Evolutionary conservation across 1,140 invertebrate genomes (phyloP).

Genomic region (Anagrus nilaparvatae): DNA sequence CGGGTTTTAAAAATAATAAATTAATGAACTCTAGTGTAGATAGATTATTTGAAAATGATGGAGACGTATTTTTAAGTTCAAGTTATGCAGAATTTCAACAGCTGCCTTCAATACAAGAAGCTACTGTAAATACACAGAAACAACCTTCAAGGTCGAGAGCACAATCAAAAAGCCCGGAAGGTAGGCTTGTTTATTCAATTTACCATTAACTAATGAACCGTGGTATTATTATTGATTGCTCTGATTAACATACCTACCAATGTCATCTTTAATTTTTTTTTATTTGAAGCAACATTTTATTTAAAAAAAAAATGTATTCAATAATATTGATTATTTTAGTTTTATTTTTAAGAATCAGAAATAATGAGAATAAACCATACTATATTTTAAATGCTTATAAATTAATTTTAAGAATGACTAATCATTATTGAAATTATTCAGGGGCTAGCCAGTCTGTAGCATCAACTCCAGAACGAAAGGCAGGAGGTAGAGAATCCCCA

Average conservation of each 20-base stretch:
- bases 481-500: slow-evolving; percentile 45
- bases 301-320: not conserved
- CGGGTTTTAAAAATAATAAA: slow-evolving; percentile 65
- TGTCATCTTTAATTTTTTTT: not conserved
- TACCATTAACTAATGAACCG: no score
- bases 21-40: slow-evolving; percentile 87
- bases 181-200: slow-evolving; percentile 22
- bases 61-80: slow-evolving; percentile 57
- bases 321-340: slow-evolving; percentile 1
- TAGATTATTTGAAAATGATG: slow-evolving; percentile 72
- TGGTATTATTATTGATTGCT: no score
- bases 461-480: slow-evolving; percentile 46
- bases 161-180: slow-evolving; percentile 44
- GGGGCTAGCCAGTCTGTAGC: slow-evolving; percentile 39
- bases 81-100: slow-evolving; percentile 55
- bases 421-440: slow-evolving; percentile 4
- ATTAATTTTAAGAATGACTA: no score
- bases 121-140: slow-evolving; percentile 35
- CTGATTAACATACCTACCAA: no score
- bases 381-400: no score
- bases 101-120: slow-evolving; percentile 47
- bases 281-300: not conserved
- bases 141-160: slow-evolving; percentile 33
- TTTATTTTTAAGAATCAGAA: no score
- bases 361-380: no score